These are phyloP conservation scores for Ooceraea biroi DNA, from an alignment of 1,140 invertebrate genomes.

Conservation along the genomic window DNA sequence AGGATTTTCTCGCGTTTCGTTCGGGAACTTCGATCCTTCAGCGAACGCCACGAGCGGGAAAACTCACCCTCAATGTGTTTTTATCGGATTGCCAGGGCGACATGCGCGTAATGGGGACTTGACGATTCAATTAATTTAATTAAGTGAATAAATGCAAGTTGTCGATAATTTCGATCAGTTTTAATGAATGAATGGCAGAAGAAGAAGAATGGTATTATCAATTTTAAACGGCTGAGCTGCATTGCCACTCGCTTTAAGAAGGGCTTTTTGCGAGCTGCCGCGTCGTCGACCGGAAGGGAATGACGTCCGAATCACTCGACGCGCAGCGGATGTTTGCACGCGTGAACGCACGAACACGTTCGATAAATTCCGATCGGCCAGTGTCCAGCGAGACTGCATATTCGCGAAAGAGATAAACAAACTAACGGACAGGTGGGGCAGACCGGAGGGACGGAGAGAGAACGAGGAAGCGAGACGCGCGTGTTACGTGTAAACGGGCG, in stretches of 20 bases:
- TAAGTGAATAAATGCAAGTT: no score
- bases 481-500: conserved; percentile 53
- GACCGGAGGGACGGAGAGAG: neutral
- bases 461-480: conserved; percentile 5
- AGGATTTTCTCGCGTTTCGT: neutral
- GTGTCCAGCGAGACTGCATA: conserved; percentile 35
- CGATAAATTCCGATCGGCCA: conserved; percentile 68
- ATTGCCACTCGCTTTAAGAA: neutral
- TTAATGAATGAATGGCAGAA: neutral
- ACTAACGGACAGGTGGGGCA: conserved; percentile 53
- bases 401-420: conserved; percentile 60
- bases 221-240: neutral
- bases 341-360: conserved; percentile 67
- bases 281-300: conserved; percentile 21
- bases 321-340: conserved; percentile 42
- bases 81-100: neutral
- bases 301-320: conserved; percentile 16
- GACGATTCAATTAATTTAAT: conserved; percentile 9
- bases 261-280: neutral
- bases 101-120: neutral
- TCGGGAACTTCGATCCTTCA: neutral
- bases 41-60: neutral
- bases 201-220: neutral
- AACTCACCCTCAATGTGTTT: neutral
- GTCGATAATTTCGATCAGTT: neutral